Base-by-base conservation (phyloP, 1,140 invertebrate genomes). In the Scaptodrosophila lebanonensis region DNA sequence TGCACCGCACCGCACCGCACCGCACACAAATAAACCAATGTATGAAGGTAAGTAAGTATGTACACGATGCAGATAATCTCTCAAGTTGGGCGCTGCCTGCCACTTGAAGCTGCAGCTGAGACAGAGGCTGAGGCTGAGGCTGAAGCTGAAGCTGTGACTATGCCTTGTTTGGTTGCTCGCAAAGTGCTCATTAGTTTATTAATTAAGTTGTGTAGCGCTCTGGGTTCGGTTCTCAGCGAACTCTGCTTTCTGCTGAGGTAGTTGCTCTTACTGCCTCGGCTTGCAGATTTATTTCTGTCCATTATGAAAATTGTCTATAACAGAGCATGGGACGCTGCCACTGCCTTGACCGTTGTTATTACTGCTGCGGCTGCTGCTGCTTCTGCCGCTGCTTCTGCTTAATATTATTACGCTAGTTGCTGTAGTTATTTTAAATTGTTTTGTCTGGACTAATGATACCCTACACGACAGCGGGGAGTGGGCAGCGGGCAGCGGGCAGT, bases 151-250 rank as follows among this genome's bases (percentile, higher is more conserved):
- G 4, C 32, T 9, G 20, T 2, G 33, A 27, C 6, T 5, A 20
- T n/a, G 32, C 8, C 64, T 51, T 33, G 72, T 48, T 50, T 42
- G 38, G 47, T 43, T 36, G 65, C 20, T 54, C 58, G 69, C 75
- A 75, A 79, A 75, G 76, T 82, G 75, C 75, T 82, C 75, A 82
- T 82, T 82, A 82, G 76, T 82, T 82, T 82, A 82, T 82, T 82
- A 82, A 82, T 82, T 82, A 82, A 82, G 75, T 82, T 82, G 75
- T 82, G 75, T 54, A 38, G 32, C 45, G 29, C 54, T 45, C 16
- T 60, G 33, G 33, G 54, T 59, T 60, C 48, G 25, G 20, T 48
- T 36, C 11, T 59, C 32, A 48, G 65, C 35, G 4, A 29, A 27
- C 18, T 27, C 36, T 32, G 18, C 42, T 60, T 79, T 57, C 60